A percentile compares a stretch with the other conserved stretches of the same genome.
These are phyloP conservation scores for Eremophila alpestris DNA, from an alignment of 2,797 vertebrate species.

Conservation along the genomic window DNA sequence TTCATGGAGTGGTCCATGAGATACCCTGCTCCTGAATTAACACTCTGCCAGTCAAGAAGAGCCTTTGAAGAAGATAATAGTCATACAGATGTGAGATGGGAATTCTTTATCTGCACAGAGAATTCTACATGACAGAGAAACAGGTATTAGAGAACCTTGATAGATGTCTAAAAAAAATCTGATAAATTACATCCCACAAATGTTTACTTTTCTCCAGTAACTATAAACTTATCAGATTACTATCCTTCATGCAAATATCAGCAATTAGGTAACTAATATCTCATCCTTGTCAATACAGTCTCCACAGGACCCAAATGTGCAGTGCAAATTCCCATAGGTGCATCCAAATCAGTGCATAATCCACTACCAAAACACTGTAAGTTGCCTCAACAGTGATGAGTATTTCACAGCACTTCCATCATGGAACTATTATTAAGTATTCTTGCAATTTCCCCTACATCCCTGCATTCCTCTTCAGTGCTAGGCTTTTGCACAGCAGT, in stretches of 20 bases:
- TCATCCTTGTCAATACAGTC: not conserved
- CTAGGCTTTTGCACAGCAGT: not conserved
- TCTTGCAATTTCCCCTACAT: not conserved
- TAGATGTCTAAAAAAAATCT: not conserved
- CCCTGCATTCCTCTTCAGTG: not conserved
- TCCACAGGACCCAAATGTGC: not conserved
- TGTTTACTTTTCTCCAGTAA: not conserved
- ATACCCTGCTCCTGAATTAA: not conserved
- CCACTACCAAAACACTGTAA: not conserved
- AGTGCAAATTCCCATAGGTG: not conserved
- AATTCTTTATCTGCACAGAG: not conserved
- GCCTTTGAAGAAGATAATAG: not conserved
- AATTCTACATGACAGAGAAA: not conserved
- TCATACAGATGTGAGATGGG: fast-evolving
- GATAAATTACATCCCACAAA: not conserved
- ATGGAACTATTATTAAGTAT: not conserved
- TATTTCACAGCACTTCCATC: not conserved
- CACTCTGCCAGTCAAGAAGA: not conserved
- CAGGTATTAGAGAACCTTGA: not conserved
- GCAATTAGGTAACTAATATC: not conserved
- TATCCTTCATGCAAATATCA: not conserved
- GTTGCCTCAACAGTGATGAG: not conserved
- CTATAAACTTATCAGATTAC: not conserved
- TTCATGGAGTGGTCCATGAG: not conserved
- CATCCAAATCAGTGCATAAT: not conserved